Percentiles rank a stretch among this genome's conserved stretches.
Evolutionary conservation across 2,113 vertebrate genomes (phyloP).

Genomic region (Brienomyrus brachyistius): DNA sequence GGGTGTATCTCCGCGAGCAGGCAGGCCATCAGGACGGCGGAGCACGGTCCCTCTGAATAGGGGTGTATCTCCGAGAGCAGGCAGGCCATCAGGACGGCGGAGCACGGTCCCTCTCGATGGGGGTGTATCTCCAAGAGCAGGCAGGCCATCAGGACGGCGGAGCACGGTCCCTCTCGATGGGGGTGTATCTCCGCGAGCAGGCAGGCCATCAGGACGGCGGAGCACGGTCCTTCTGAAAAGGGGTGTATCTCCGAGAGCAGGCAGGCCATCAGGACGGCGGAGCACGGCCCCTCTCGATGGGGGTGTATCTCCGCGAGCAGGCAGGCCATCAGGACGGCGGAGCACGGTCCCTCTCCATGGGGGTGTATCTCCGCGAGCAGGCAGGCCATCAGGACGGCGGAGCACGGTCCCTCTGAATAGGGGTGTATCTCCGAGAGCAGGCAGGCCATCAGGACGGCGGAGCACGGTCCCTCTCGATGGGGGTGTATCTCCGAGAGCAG

Average conservation of each 20-base stretch:
- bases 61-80: background rate
- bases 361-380: background rate
- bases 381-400: accelerated
- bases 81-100: background rate
- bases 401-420: background rate
- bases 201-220: background rate
- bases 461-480: background rate
- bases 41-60: background rate
- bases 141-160: background rate
- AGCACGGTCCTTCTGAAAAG: background rate
- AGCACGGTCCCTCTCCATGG: too few species aligned
- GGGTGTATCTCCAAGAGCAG: background rate
- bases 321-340: too few species aligned
- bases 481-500: background rate
- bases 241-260: background rate
- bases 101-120: background rate
- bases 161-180: background rate
- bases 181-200: background rate
- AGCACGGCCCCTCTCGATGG: background rate
- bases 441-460: background rate
- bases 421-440: background rate
- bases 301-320: too few species aligned
- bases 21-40: background rate
- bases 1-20: background rate
- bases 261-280: accelerated